Percentiles rank a stretch among this genome's conserved stretches.
Conservation (phyloP, 2,888 invertebrate species). For the Clitarchus hookeri region DNA sequence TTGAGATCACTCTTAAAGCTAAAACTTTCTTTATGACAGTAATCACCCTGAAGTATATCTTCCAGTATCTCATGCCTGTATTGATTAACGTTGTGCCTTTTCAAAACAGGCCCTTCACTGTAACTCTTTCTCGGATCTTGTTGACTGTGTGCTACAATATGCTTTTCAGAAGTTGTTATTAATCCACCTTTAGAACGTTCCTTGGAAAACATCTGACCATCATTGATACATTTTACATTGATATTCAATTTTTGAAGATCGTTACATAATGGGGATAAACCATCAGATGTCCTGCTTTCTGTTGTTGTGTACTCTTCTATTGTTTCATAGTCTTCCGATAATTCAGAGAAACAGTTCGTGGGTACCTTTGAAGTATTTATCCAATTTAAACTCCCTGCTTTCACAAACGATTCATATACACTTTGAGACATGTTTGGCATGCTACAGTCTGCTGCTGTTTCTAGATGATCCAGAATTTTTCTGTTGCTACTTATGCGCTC, state of each 20-base stretch:
- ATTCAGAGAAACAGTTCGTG: background rate
- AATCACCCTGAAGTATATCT: background rate
- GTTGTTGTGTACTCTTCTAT: background rate
- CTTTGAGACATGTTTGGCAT: too few species aligned
- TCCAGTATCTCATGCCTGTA: background rate
- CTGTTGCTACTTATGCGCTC: too few species aligned
- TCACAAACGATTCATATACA: too few species aligned
- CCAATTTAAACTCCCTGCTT: too few species aligned
- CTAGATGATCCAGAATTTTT: too few species aligned
- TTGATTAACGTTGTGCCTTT: background rate
- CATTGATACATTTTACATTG: background rate
- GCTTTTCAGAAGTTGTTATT: background rate
- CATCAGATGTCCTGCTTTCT: background rate
- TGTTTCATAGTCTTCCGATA: background rate
- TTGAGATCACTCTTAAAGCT: background rate
- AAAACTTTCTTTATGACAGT: background rate
- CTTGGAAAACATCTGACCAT: background rate
- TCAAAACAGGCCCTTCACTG: background rate
- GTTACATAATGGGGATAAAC: background rate
- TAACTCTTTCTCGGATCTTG: background rate
- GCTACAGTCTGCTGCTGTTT: too few species aligned
- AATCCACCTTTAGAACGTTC: background rate
- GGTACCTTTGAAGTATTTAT: too few species aligned
- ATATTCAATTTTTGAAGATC: background rate
- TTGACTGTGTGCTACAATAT: background rate